A percentile compares a stretch with the other conserved stretches of the same genome.
Evolutionary conservation across 1,140 invertebrate species (phyloP).

Genomic region (Conus ventricosus): DNA sequence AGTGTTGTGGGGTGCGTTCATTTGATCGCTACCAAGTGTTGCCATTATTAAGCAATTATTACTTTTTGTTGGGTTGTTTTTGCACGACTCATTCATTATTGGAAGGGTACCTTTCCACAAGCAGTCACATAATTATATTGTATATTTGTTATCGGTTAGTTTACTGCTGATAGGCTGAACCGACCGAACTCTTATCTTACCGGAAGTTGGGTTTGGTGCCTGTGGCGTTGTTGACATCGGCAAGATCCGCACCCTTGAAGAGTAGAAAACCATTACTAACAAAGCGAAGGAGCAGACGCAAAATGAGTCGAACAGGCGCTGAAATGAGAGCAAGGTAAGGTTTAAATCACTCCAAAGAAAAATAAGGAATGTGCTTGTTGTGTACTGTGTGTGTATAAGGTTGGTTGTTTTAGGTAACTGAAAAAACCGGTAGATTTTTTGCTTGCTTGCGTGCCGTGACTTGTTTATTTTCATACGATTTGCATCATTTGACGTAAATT

Average conservation of each 20-base stretch:
- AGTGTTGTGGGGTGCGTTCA: too few species aligned
- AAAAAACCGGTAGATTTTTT: background rate
- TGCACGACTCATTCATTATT: background rate
- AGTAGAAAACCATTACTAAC: background rate
- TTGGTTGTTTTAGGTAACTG: background rate
- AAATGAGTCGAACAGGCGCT: conserved; percentile 49
- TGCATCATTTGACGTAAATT: background rate
- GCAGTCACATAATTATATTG: background rate
- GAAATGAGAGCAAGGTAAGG: conserved; percentile 49
- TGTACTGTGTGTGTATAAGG: background rate
- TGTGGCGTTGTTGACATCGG: conserved; percentile 7
- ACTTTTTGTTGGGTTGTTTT: background rate
- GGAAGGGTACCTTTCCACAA: background rate
- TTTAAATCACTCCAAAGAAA: background rate
- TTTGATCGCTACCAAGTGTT: too few species aligned
- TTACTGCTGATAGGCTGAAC: conserved; percentile 1
- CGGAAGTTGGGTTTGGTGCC: background rate
- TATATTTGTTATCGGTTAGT: conserved; percentile 1
- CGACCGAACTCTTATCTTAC: background rate
- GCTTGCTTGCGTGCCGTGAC: conserved; percentile 18
- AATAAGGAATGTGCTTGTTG: background rate
- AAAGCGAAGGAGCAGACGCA: conserved; percentile 11
- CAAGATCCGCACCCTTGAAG: too few species aligned
- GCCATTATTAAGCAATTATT: too few species aligned
- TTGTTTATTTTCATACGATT: background rate